Evolutionary conservation across 2,113 vertebrate species (phyloP).

Genomic region (Calyptomena viridis): DNA sequence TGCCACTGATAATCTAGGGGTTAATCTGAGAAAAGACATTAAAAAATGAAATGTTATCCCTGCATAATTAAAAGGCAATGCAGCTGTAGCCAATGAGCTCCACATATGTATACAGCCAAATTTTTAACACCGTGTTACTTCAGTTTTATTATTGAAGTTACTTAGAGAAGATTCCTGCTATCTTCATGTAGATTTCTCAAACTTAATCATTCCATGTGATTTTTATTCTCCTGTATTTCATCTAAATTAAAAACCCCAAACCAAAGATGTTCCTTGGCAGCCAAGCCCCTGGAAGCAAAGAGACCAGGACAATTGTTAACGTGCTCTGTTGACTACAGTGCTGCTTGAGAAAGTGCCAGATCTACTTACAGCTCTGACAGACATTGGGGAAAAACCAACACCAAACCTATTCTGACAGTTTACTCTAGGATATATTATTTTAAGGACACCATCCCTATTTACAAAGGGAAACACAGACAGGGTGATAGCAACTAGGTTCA

Average conservation of each 20-base stretch:
- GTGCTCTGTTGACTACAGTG: too few relatives aligned
- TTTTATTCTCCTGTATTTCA: neutral
- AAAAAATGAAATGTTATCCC: neutral
- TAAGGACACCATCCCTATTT: neutral
- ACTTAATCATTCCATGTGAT: neutral
- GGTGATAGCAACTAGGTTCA: neutral
- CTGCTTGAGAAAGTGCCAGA: neutral
- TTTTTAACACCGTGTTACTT: neutral
- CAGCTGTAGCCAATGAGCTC: neutral
- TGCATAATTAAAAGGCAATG: neutral
- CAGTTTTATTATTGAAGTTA: neutral
- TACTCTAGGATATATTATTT: neutral
- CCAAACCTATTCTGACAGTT: neutral
- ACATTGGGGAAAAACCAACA: neutral
- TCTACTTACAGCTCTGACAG: neutral
- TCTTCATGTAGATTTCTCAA: neutral
- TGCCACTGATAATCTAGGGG: neutral
- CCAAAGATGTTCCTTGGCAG: neutral
- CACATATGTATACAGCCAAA: neutral
- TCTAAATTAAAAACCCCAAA: neutral
- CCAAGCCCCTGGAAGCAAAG: neutral
- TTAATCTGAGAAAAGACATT: neutral
- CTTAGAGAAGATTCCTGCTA: neutral
- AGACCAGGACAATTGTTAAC: neutral
- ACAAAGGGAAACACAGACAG: neutral